phyloP scores from a whole-genome alignment of 2,888 invertebrate genomes.

The Agrotis exclamationis region DNA sequence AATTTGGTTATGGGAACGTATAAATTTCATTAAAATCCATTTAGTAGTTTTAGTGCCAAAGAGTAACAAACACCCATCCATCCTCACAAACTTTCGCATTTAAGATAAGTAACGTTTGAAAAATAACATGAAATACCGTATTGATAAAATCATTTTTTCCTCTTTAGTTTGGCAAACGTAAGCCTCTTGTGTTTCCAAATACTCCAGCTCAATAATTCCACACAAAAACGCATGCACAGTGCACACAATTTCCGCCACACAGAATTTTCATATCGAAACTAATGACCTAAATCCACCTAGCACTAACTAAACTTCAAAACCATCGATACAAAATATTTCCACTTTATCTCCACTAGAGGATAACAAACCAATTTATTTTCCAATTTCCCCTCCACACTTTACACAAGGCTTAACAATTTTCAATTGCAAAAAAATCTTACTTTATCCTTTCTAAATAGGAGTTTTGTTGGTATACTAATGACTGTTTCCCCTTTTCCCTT shows the following conservation, averaged over 20 bases:
- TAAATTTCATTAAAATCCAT: too few relatives aligned
- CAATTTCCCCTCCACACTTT: constrained; percentile 25
- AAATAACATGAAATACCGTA: neutral
- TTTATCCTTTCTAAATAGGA: constrained; percentile 32
- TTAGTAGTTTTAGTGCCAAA: too few relatives aligned
- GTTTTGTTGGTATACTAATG: constrained; percentile 57
- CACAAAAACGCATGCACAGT: neutral
- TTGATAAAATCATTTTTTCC: too few relatives aligned
- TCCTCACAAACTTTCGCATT: too few relatives aligned
- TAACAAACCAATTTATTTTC: constrained; percentile 52
- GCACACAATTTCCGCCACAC: neutral
- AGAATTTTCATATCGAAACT: neutral
- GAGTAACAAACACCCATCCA: too few relatives aligned
- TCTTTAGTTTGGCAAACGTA: neutral
- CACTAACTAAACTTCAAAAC: constrained; percentile 10
- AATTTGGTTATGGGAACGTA: too few relatives aligned
- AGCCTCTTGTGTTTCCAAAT: neutral
- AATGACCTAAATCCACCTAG: constrained; percentile 13
- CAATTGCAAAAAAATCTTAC: constrained; percentile 30
- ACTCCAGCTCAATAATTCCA: neutral
- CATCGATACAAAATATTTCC: constrained; percentile 16
- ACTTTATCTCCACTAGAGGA: constrained; percentile 10
- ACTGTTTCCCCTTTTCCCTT: constrained; percentile 58
- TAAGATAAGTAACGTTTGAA: neutral
- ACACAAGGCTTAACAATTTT: constrained; percentile 34